These are phyloP conservation scores for Eulemur rubriventer DNA, from an alignment of 2,797 vertebrate genomes.

Conservation along the genomic window DNA sequence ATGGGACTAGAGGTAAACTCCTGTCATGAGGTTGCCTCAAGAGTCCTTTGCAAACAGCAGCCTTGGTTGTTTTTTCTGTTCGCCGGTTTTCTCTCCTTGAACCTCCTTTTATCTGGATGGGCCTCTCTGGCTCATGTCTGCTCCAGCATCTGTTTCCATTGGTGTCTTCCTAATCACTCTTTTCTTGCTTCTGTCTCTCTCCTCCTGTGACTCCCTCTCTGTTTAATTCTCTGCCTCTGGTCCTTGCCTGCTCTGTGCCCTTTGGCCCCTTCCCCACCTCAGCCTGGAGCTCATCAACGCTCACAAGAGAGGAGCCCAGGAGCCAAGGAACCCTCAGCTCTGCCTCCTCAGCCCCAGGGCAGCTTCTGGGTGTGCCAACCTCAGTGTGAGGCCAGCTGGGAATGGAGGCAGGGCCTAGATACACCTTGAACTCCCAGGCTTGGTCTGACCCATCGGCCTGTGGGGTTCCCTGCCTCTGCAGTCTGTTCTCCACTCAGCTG, in stretches of 20 bases:
- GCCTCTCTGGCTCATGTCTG: background rate
- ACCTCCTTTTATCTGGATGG: background rate
- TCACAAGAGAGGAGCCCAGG: background rate
- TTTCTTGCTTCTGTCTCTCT: background rate
- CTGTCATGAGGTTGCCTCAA: background rate
- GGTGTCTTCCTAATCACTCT: background rate
- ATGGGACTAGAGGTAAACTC: background rate
- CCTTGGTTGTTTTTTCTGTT: background rate
- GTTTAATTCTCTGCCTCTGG: background rate
- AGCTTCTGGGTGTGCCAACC: background rate
- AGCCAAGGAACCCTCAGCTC: background rate
- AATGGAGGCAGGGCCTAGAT: background rate
- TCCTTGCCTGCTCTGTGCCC: background rate
- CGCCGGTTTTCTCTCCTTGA: background rate
- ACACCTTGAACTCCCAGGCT: background rate
- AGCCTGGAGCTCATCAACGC: background rate
- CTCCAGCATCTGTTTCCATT: background rate
- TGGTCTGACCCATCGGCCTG: background rate
- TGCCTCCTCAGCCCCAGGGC: background rate
- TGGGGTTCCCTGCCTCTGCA: background rate
- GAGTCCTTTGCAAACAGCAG: background rate
- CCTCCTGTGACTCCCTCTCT: background rate
- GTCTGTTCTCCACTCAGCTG: background rate
- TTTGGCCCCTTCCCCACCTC: background rate
- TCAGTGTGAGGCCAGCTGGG: background rate